phyloP scores from a whole-genome alignment of 2,113 vertebrate genomes.

The Perccottus glenii region DNA sequence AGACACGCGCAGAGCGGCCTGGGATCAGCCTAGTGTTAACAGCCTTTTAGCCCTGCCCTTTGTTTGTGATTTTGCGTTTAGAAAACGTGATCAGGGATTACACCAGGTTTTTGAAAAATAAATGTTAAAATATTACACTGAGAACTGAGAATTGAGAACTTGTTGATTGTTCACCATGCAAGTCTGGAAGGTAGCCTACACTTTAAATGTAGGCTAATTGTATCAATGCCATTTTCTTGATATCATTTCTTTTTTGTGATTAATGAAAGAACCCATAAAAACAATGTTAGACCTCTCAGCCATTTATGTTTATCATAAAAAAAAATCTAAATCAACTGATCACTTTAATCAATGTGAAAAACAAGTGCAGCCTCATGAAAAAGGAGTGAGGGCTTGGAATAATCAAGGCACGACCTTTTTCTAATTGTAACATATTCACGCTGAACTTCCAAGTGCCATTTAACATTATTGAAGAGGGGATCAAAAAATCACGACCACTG shows the following conservation, averaged over 20 bases:
- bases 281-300: no score
- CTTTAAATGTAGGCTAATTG: no score
- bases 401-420: constrained; percentile 35
- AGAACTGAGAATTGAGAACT: constrained; percentile 5
- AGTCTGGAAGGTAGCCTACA: no score
- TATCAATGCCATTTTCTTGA: no score
- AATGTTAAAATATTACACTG: no score
- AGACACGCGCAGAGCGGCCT: constrained; percentile 45
- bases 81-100: constrained; percentile 51
- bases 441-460: constrained; percentile 65
- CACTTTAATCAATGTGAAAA: constrained; percentile 10
- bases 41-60: constrained; percentile 64
- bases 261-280: no score
- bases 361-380: neutral
- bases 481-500: constrained; percentile 48
- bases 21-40: constrained; percentile 65
- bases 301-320: neutral
- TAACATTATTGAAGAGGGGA: constrained; percentile 61
- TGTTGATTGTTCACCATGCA: constrained; percentile 44
- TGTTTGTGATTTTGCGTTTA: constrained; percentile 61
- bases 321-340: neutral
- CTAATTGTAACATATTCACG: constrained; percentile 48
- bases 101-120: constrained; percentile 19
- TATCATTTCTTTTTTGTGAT: no score
- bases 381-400: constrained; percentile 31